Base-by-base conservation (phyloP, 2,888 invertebrate species). In the Gari tellinella region DNA sequence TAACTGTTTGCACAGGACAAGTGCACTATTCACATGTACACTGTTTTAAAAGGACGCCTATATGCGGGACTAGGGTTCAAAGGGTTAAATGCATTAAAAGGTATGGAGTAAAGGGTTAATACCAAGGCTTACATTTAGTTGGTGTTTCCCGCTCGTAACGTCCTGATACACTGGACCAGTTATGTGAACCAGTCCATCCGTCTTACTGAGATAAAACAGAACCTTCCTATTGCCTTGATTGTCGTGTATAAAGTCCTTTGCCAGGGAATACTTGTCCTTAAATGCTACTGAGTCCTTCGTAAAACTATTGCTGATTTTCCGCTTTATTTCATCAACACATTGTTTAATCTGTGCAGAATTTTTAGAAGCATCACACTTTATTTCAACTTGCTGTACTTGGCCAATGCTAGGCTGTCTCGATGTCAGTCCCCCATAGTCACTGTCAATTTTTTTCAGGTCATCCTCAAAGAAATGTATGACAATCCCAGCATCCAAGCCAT, bases 51-150 rank as follows among this genome's bases (percentile, higher is more conserved):
- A n/a, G n/a, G n/a, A n/a, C n/a, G n/a, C n/a, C n/a, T n/a, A n/a
- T n/a, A n/a, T n/a, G n/a, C n/a, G n/a, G n/a, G n/a, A n/a, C n/a
- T n/a, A n/a, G n/a, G n/a, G n/a, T n/a, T n/a, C n/a, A n/a, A n/a
- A n/a, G n/a, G n/a, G n/a, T n/a, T n/a, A n/a, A n/a, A n/a, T n/a
- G n/a, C n/a, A 10, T 46, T 15, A 46, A 15, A 46, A 15, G 8
- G 46, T n/a, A n/a, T n/a, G n/a, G n/a, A n/a, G n/a, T n/a, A n/a
- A n/a, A n/a, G n/a, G n/a, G n/a, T n/a, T n/a, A n/a, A n/a, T n/a
- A n/a, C n/a, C n/a, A n/a, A n/a, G n/a, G 1, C 38, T 48, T 57
- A 72, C 72, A 65, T 66, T 55, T 4, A 72, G 45, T 25, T 49
- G 5, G 45, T 72, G 72, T 0, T 12, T 23, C 14, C 37, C 49